phyloP scores from a whole-genome alignment of 2,797 vertebrate genomes.

The Synaphobranchus kaupii region DNA sequence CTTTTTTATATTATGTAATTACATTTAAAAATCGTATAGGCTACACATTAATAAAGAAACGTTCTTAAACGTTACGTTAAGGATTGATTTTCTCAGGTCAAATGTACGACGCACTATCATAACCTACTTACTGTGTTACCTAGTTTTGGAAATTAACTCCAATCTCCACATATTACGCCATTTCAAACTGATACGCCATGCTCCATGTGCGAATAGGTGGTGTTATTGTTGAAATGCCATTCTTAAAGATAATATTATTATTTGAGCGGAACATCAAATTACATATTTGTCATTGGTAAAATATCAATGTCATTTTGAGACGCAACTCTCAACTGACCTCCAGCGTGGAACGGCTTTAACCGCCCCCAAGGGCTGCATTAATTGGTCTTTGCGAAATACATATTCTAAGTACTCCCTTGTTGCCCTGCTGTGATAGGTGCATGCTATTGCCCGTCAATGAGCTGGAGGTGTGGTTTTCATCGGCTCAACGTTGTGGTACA shows the following conservation, averaged over 20 bases:
- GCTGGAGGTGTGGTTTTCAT: not conserved
- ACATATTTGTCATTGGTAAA: not conserved
- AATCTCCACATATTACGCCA: not conserved
- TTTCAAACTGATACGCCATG: not conserved
- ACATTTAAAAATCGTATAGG: too few relatives aligned
- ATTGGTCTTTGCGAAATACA: slow-evolving; percentile 3
- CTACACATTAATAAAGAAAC: too few relatives aligned
- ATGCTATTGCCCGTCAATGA: slow-evolving; percentile 5
- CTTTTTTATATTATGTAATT: too few relatives aligned
- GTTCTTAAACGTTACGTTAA: too few relatives aligned
- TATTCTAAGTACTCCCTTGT: not conserved
- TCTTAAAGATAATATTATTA: not conserved
- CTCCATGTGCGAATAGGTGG: not conserved
- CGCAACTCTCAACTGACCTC: not conserved
- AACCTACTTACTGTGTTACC: not conserved
- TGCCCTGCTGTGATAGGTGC: slow-evolving; percentile 13
- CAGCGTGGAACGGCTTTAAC: not conserved
- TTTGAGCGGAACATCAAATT: not conserved
- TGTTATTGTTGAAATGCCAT: not conserved
- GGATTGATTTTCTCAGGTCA: not conserved
- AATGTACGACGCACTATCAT: not conserved
- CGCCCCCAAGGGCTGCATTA: not conserved
- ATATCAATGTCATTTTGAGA: not conserved
- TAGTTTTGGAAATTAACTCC: too few relatives aligned
- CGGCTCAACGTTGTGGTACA: not conserved